Evolutionary conservation across 2,888 invertebrate species (phyloP), one percentile per base, ranked within the genome.

Genomic region (Leucophenga maculata): DNA sequence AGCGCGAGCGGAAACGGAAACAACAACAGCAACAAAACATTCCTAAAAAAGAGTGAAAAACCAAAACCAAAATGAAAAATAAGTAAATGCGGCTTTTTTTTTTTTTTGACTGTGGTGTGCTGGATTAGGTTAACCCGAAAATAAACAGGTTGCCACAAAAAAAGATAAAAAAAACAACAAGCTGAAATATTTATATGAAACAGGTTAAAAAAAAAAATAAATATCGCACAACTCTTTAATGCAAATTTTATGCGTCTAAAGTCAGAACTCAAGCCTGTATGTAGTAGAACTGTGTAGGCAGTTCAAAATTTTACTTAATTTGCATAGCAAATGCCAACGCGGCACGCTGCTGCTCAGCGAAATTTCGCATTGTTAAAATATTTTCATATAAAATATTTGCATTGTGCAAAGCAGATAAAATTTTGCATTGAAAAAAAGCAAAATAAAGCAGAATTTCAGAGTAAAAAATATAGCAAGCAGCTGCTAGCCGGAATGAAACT

Each of bases 311-410:
- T 69, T 52, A 72, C 70, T 68, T 72, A 72, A 80, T 79, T 80
- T 79, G 81, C 78, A 81, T 75, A 70, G 73, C 26, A 76, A 81
- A 81, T 81, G 77, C 76, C 75, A 22, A 46, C 22, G 31, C 44
- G 46, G 44, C 9, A 8, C 31, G 31, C 39, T 46, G 46, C 67
- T 72, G 32, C 32, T 32, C 32, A 72, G 69, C 60, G 70, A 74
- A 69, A 71, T 22, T 48, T 64, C 68, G 50, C 71, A 74, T 74
- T 73, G 67, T 71, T 67, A 67, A 75, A 79, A 79, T 78, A 78
- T 78, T 79, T 78, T 72, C 65, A 71, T 62, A 48, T 67, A 57
- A 76, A 76, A 74, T 71, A 75, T 75, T 74, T 69, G 48, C 46
- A 66, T 39, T 55, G 16, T 50, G 44, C 62, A 65, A 55, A 64